Conservation (phyloP, 2,797 vertebrate genomes). For the Aldrovandia affinis region DNA sequence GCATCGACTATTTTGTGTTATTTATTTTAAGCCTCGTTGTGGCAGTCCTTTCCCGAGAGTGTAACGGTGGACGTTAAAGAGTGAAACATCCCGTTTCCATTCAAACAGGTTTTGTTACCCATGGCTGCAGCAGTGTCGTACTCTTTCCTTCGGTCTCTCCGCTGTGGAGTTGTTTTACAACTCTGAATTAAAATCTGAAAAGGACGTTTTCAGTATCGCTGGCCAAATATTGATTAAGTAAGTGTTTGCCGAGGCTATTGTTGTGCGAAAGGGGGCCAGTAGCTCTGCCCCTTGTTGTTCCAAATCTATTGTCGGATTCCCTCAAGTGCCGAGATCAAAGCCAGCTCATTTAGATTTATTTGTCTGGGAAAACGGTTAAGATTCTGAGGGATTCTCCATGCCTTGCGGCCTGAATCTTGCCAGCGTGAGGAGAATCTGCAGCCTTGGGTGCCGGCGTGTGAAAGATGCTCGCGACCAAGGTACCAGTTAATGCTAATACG, state of each 20-base stretch:
- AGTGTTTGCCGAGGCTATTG: conserved; percentile 96
- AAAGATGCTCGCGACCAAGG: neutral
- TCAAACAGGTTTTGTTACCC: neutral
- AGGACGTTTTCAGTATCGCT: conserved; percentile 87
- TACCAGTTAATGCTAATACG: neutral
- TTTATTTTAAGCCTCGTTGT: neutral
- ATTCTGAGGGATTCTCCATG: conserved; percentile 14
- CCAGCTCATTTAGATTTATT: conserved; percentile 93
- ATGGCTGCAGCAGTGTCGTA: neutral
- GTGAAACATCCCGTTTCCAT: neutral
- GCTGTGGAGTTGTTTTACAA: conserved; percentile 83
- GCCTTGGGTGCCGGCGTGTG: neutral
- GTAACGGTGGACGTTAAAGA: neutral
- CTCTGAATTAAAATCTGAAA: conserved; percentile 97
- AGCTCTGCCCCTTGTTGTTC: conserved; percentile 86
- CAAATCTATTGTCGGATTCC: conserved; percentile 86
- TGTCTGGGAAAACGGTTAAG: conserved; percentile 84
- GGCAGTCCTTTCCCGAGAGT: neutral
- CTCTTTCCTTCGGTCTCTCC: conserved; percentile 53
- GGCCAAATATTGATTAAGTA: conserved; percentile 99
- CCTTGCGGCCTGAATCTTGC: neutral
- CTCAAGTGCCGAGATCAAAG: conserved; percentile 97
- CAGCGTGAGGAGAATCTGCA: neutral
- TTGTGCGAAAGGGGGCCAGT: conserved; percentile 82
- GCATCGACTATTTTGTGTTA: neutral